phyloP scores from a whole-genome alignment of 2,888 invertebrate genomes.

The Germaria angustata region DNA sequence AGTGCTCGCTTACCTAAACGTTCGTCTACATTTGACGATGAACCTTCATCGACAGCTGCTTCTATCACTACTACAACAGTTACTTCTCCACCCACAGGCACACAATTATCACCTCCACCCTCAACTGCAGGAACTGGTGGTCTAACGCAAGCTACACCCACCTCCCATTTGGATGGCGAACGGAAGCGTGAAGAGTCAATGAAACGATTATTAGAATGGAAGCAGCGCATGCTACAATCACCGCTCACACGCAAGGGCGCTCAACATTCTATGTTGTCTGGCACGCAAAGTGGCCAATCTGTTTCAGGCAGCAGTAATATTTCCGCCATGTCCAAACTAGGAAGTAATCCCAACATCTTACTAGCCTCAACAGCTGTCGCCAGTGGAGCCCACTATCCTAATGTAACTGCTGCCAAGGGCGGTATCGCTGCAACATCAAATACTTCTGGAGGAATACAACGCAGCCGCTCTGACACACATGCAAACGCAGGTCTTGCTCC shows the following conservation, averaged over 20 bases:
- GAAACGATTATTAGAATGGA: conserved; percentile 94
- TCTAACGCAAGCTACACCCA: conserved; percentile 63
- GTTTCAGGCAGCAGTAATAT: conserved; percentile 76
- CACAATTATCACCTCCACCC: conserved; percentile 58
- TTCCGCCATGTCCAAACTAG: conserved; percentile 79
- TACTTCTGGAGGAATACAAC: conserved; percentile 75
- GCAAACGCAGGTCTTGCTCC: conserved; percentile 79
- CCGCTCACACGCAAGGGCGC: conserved; percentile 90
- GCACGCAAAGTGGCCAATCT: conserved; percentile 33
- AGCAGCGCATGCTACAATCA: conserved; percentile 94
- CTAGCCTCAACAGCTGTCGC: conserved; percentile 75
- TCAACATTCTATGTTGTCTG: conserved; percentile 73
- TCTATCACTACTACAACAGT: conserved; percentile 68
- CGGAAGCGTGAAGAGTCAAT: conserved; percentile 94
- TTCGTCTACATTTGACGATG: conserved; percentile 79
- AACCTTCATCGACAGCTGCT: conserved; percentile 72
- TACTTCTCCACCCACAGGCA: conserved; percentile 58
- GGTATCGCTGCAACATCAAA: conserved; percentile 18
- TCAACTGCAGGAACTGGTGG: conserved; percentile 46
- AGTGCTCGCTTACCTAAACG: conserved; percentile 88
- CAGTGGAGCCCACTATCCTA: conserved; percentile 73
- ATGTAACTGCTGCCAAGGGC: conserved; percentile 63
- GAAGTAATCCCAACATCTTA: conserved; percentile 78
- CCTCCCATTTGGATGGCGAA: conserved; percentile 83
- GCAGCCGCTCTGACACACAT: conserved; percentile 80